Conservation (phyloP, 2,888 invertebrate species). For the Pseudococcus viburni region DNA sequence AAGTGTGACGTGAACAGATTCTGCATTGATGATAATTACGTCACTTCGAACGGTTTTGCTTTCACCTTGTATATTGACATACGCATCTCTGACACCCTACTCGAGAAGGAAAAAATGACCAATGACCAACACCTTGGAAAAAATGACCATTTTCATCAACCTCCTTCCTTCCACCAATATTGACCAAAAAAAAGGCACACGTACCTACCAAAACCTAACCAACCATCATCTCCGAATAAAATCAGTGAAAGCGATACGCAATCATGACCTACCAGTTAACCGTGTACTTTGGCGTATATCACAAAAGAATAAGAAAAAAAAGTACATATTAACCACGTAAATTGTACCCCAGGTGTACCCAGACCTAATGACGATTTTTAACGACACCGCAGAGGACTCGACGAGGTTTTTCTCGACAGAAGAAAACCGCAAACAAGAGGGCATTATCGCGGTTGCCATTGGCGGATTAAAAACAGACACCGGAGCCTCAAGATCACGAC, state of each 20-base stretch:
- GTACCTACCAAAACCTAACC: background rate
- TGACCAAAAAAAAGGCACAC: no score
- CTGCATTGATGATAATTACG: background rate
- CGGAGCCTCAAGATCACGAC: background rate
- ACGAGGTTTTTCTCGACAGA: background rate
- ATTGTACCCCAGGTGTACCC: background rate
- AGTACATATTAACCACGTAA: background rate
- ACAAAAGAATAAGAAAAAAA: background rate
- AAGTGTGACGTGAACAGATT: background rate
- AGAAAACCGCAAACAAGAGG: constrained; percentile 4
- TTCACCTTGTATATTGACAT: background rate
- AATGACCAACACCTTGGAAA: no score
- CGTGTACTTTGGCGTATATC: constrained; percentile 1
- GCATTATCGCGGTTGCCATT: background rate
- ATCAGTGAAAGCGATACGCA: constrained; percentile 34
- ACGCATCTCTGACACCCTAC: background rate
- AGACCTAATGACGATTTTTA: background rate
- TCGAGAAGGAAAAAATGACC: background rate
- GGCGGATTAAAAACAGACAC: background rate
- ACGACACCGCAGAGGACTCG: constrained; percentile 2
- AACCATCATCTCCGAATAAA: background rate
- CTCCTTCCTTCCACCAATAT: no score
- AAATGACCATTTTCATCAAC: no score
- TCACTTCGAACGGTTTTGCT: background rate
- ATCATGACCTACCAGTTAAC: constrained; percentile 14